Evolutionary conservation across 1,140 invertebrate genomes (phyloP).

Genomic region (Drosophila suzukii): DNA sequence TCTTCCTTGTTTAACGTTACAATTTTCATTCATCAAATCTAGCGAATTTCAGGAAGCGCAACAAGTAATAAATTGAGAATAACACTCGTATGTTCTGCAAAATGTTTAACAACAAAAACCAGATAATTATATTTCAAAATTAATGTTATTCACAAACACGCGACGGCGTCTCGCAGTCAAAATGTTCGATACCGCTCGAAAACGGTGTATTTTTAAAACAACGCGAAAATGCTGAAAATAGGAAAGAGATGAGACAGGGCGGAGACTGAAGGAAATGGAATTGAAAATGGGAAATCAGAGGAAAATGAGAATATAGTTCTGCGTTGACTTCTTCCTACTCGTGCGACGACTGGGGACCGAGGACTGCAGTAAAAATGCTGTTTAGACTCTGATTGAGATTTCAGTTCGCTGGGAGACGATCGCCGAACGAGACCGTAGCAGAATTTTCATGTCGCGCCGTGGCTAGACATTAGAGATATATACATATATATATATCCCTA

Average conservation of each 20-base stretch:
- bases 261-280: slow-evolving; percentile 16
- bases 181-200: slow-evolving; percentile 21
- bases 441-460: slow-evolving; percentile 69
- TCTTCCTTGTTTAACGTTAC: no score
- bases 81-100: slow-evolving; percentile 11
- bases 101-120: slow-evolving; percentile 63
- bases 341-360: slow-evolving; percentile 37
- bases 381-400: slow-evolving; percentile 60
- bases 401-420: slow-evolving; percentile 83
- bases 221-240: slow-evolving; percentile 62
- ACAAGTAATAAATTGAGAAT: slow-evolving; percentile 38
- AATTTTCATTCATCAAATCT: slow-evolving; percentile 20
- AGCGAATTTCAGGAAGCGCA: slow-evolving; percentile 16
- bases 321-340: slow-evolving; percentile 68
- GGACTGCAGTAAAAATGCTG: slow-evolving; percentile 69
- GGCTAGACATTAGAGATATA: slow-evolving; percentile 48
- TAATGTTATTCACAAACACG: slow-evolving; percentile 37
- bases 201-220: slow-evolving; percentile 64
- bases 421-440: slow-evolving; percentile 78
- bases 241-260: slow-evolving; percentile 35
- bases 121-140: slow-evolving; percentile 17
- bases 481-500: slow-evolving; percentile 61
- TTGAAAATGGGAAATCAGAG: slow-evolving; percentile 32
- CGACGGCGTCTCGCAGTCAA: slow-evolving; percentile 41
- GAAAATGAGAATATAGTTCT: slow-evolving; percentile 52